These are phyloP conservation scores for Pimephales promelas DNA, from an alignment of 2,113 vertebrate genomes.

Conservation along the genomic window DNA sequence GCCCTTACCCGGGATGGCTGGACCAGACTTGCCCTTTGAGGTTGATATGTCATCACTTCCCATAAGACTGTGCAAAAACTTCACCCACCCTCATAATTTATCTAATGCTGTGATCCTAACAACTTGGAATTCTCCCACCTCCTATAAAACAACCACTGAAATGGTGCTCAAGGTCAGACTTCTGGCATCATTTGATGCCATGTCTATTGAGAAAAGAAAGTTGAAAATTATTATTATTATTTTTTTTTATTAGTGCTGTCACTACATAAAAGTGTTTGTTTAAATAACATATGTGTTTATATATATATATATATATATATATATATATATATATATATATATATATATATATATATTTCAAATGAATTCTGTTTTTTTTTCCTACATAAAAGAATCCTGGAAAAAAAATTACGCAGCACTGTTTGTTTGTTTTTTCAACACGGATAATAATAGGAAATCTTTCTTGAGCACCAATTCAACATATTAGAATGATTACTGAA, in stretches of 20 bases:
- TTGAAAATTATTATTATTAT: no score
- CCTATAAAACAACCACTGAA: slow-evolving; percentile 21
- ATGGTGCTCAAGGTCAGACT: background rate
- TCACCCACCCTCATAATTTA: background rate
- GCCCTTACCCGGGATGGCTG: slow-evolving; percentile 65
- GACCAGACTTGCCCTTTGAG: slow-evolving; percentile 55
- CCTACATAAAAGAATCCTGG: background rate
- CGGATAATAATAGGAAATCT: background rate
- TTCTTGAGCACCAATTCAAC: background rate
- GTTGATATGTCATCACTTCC: slow-evolving; percentile 58
- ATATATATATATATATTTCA: no score
- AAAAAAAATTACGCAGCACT: background rate
- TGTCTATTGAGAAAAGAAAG: no score
- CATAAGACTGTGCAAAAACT: slow-evolving; percentile 48
- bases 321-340: no score
- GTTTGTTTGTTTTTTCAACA: background rate
- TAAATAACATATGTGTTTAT: no score
- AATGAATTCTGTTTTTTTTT: background rate
- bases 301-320: no score
- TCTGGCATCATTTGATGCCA: background rate
- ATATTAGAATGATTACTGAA: background rate
- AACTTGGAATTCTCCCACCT: slow-evolving; percentile 5
- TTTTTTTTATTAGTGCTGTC: no score
- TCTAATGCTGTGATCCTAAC: background rate
- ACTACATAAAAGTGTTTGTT: no score